These are phyloP conservation scores for Eupsilia transversa DNA, from an alignment of 2,888 invertebrate species.

Conservation along the genomic window DNA sequence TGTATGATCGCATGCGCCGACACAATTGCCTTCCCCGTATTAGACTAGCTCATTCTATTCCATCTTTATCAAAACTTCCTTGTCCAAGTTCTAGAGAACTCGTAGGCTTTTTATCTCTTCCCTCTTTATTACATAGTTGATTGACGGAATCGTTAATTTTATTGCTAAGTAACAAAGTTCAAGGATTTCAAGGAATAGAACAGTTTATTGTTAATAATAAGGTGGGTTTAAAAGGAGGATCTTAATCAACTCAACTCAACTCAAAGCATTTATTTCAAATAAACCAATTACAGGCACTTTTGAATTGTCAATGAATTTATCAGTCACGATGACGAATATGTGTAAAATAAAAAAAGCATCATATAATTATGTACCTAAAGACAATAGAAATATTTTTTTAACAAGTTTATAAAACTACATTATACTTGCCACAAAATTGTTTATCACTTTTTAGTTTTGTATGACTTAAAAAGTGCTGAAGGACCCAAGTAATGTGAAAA, in stretches of 20 bases:
- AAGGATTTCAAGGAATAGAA: slow-evolving; percentile 1
- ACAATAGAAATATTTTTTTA: background rate
- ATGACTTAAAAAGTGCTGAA: slow-evolving; percentile 7
- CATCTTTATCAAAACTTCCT: slow-evolving; percentile 41
- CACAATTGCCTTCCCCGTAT: slow-evolving; percentile 37
- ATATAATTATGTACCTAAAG: background rate
- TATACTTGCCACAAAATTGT: background rate
- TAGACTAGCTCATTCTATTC: slow-evolving; percentile 34
- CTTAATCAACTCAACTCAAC: too few species aligned
- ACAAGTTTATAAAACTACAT: slow-evolving; percentile 3
- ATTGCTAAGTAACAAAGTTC: slow-evolving; percentile 10
- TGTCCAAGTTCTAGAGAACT: slow-evolving; percentile 33
- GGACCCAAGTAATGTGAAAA: slow-evolving; percentile 25
- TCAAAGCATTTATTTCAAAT: too few species aligned
- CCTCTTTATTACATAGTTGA: slow-evolving; percentile 7
- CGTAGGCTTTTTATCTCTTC: slow-evolving; percentile 28
- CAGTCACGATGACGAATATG: background rate
- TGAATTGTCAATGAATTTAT: too few species aligned
- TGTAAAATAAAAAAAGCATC: background rate
- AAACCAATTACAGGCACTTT: too few species aligned
- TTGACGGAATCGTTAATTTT: slow-evolving; percentile 36
- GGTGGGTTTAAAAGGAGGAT: background rate
- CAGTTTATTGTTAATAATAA: background rate
- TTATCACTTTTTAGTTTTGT: slow-evolving; percentile 16
- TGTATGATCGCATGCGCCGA: slow-evolving; percentile 26